Percentiles rank a stretch among this genome's conserved stretches.
Evolutionary conservation across 2,113 vertebrate species (phyloP).

Genomic region (Elephantulus edwardii): DNA sequence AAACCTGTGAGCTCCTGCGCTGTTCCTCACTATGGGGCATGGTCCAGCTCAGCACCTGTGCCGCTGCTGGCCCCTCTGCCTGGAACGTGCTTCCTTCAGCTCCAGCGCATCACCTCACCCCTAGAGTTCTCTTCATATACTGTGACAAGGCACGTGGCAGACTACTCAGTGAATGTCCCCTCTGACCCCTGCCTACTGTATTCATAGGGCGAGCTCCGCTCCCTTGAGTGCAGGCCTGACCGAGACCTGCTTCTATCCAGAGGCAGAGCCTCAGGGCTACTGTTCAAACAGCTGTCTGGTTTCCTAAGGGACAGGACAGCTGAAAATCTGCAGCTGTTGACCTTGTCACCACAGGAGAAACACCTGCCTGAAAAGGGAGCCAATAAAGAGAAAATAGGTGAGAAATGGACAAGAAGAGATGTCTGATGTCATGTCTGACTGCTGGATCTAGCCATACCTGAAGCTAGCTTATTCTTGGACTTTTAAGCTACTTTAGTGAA

Average conservation of each 20-base stretch:
- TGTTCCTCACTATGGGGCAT: too few species aligned
- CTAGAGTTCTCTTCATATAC: too few species aligned
- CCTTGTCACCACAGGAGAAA: background rate
- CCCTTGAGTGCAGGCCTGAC: background rate
- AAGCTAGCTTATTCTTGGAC: background rate
- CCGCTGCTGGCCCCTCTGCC: background rate
- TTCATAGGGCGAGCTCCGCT: background rate
- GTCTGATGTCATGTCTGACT: background rate
- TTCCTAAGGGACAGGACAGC: background rate
- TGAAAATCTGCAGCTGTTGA: background rate
- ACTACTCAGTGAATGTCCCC: background rate
- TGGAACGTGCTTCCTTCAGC: too few species aligned
- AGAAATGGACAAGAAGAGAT: background rate
- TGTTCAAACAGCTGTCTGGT: background rate
- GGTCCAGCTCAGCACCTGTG: too few species aligned
- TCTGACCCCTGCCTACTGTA: background rate
- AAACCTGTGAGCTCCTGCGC: too few species aligned
- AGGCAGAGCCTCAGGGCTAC: background rate
- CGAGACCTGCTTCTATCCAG: accelerated
- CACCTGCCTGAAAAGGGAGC: background rate
- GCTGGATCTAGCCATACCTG: slow-evolving; percentile 15
- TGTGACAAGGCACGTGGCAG: too few species aligned
- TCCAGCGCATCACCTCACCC: too few species aligned
- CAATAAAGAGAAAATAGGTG: background rate
- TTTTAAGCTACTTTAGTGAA: background rate